Conservation (phyloP, 1,140 invertebrate species). For the Elysia chlorotica region DNA sequence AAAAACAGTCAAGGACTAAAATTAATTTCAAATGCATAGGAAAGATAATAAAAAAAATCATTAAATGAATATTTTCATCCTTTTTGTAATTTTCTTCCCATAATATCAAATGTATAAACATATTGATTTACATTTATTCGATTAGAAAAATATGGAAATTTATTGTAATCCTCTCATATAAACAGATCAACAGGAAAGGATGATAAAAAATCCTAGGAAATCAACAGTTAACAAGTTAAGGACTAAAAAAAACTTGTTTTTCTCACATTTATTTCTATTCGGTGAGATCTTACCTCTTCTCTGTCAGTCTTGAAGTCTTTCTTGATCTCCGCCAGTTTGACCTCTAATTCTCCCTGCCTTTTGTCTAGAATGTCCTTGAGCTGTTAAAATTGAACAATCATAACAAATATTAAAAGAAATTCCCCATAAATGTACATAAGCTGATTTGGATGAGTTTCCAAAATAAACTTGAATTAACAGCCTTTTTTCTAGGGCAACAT, state of each 20-base stretch:
- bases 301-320: conserved; percentile 43
- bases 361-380: conserved; percentile 47
- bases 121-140: neutral
- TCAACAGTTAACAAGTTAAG: neutral
- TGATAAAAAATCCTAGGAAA: neutral
- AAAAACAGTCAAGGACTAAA: neutral
- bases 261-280: no score
- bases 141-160: neutral
- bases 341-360: conserved; percentile 41
- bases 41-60: neutral
- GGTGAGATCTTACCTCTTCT: conserved; percentile 36
- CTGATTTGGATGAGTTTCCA: no score
- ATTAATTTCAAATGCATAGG: neutral
- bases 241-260: no score
- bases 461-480: neutral
- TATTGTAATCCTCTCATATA: neutral
- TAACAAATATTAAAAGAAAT: neutral
- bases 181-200: neutral
- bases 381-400: conserved; percentile 28
- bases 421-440: no score
- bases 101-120: neutral
- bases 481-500: neutral
- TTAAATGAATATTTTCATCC: no score
- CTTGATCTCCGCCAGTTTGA: conserved; percentile 40
- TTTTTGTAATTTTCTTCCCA: no score